A percentile compares a stretch with the other conserved stretches of the same genome.
Conservation (phyloP, 2,113 vertebrate genomes). For the Erythrocebus patas region DNA sequence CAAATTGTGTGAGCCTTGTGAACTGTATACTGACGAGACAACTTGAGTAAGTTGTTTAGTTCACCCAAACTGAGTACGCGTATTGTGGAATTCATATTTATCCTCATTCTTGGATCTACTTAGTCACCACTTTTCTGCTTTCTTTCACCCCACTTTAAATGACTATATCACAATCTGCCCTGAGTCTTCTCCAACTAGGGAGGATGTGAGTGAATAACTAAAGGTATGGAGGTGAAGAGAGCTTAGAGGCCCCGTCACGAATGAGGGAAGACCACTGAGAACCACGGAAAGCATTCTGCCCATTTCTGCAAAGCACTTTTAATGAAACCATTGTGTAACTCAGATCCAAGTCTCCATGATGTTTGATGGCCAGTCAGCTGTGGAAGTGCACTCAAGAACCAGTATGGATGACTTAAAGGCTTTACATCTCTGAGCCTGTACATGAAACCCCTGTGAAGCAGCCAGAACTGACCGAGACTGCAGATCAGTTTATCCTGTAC, state of each 20-base stretch:
- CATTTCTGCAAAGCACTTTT: constrained; percentile 8
- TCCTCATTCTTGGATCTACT: background rate
- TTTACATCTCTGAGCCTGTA: constrained; percentile 94
- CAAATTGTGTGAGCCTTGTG: background rate
- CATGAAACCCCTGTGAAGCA: constrained; percentile 86
- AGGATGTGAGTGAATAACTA: background rate
- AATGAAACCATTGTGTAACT: constrained; percentile 52
- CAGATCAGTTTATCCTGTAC: constrained; percentile 94
- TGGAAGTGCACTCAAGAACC: constrained; percentile 91
- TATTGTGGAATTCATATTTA: background rate
- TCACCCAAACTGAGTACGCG: background rate
- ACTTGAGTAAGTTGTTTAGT: background rate
- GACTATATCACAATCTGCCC: background rate
- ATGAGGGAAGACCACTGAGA: background rate
- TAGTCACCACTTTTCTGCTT: background rate
- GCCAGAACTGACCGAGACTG: constrained; percentile 84
- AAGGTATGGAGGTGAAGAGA: background rate
- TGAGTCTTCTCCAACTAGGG: background rate
- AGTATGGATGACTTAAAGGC: constrained; percentile 92
- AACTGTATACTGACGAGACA: background rate
- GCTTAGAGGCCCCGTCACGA: background rate
- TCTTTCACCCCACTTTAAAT: background rate
- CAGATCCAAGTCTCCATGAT: constrained; percentile 98
- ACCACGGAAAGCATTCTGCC: background rate
- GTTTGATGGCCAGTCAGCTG: constrained; percentile 93